A percentile compares a stretch with the other conserved stretches of the same genome.
Conservation (phyloP, 2,888 invertebrate species). For the Drosophila pullipes region DNA sequence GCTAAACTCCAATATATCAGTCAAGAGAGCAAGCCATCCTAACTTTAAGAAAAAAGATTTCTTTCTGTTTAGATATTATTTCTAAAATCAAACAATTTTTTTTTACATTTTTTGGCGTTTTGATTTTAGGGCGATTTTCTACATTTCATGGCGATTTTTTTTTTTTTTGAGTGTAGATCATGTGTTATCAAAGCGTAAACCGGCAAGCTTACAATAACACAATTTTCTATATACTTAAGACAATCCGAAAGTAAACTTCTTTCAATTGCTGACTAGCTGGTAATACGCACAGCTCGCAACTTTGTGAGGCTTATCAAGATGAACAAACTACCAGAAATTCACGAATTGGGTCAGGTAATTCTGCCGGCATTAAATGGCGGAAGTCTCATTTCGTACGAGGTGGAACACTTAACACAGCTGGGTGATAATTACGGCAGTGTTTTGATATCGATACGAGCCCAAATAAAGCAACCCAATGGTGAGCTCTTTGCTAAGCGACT, state of each 20-base stretch:
- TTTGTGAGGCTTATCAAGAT: slow-evolving; percentile 7
- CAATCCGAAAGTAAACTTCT: neutral
- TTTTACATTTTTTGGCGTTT: neutral
- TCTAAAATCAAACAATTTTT: neutral
- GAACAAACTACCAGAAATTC: slow-evolving; percentile 47
- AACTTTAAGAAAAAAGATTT: neutral
- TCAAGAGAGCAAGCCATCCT: neutral
- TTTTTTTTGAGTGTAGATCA: slow-evolving; percentile 1
- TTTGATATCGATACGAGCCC: slow-evolving; percentile 50
- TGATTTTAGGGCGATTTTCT: neutral
- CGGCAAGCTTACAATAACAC: neutral
- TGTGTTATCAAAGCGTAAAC: slow-evolving; percentile 37
- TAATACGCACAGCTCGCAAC: neutral
- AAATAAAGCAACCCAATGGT: slow-evolving; percentile 25
- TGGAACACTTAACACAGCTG: slow-evolving; percentile 54
- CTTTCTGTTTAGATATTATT: neutral
- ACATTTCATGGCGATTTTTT: neutral
- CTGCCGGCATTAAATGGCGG: slow-evolving; percentile 31
- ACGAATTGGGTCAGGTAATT: slow-evolving; percentile 38
- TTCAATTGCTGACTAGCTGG: slow-evolving; percentile 1
- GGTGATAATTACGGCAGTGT: slow-evolving; percentile 69
- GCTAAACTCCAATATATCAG: too few relatives aligned
- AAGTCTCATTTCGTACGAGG: slow-evolving; percentile 27
- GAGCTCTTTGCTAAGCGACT: slow-evolving; percentile 18
- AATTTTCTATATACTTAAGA: neutral